Conservation (phyloP, 2,797 vertebrate genomes). For the Poeciliopsis infans region DNA sequence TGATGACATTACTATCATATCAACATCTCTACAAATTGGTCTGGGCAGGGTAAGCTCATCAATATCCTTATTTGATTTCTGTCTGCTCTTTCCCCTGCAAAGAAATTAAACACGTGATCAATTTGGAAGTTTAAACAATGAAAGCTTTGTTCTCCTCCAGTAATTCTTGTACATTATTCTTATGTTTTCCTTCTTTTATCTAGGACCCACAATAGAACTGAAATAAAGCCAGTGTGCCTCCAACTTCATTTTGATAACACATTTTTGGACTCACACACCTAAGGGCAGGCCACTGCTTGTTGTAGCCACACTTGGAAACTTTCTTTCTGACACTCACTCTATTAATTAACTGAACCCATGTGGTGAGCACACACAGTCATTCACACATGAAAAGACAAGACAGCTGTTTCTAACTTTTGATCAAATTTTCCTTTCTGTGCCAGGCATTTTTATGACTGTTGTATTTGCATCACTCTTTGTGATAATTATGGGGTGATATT, state of each 20-base stretch:
- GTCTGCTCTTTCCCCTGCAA: neutral
- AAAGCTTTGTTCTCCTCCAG: slow-evolving; percentile 7
- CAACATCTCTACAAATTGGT: neutral
- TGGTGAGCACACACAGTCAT: slow-evolving; percentile 46
- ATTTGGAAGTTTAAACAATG: slow-evolving; percentile 3
- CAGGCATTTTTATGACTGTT: slow-evolving; percentile 46
- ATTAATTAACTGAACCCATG: slow-evolving; percentile 51
- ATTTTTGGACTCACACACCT: neutral
- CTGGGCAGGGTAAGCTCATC: neutral
- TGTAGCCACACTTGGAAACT: slow-evolving; percentile 28
- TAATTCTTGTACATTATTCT: neutral
- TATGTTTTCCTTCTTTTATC: neutral
- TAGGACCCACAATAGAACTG: neutral
- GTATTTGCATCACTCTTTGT: slow-evolving; percentile 17
- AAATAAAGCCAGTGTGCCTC: neutral
- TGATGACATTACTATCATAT: neutral
- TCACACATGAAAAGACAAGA: slow-evolving; percentile 15
- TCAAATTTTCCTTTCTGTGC: slow-evolving; percentile 20
- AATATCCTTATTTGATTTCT: slow-evolving; percentile 22
- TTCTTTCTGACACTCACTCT: slow-evolving; percentile 38
- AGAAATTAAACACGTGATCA: neutral
- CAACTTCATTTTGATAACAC: neutral
- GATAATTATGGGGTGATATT: slow-evolving; percentile 45
- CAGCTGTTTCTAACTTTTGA: slow-evolving; percentile 61
- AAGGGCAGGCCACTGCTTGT: slow-evolving; percentile 38